These are phyloP conservation scores for Spisula subtruncata DNA, from an alignment of 2,888 invertebrate species.

Conservation along the genomic window DNA sequence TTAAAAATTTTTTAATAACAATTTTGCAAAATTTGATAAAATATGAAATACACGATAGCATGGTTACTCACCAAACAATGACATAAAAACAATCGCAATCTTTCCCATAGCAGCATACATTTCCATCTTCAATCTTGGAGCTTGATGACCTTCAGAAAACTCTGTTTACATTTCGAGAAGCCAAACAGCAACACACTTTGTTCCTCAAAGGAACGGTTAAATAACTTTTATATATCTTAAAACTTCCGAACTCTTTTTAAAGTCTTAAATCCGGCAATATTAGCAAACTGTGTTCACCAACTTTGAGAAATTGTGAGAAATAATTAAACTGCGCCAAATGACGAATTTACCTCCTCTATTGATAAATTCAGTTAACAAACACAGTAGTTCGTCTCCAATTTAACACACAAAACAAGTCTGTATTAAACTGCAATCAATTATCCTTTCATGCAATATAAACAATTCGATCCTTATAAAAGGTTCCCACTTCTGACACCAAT, in stretches of 20 bases:
- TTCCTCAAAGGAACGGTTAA: slow-evolving; percentile 10
- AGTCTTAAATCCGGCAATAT: neutral
- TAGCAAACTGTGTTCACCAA: neutral
- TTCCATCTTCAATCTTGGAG: slow-evolving; percentile 42
- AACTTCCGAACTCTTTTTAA: neutral
- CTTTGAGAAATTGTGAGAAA: no score
- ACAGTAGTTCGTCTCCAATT: no score
- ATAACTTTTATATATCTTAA: neutral
- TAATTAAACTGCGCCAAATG: no score
- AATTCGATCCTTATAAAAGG: neutral
- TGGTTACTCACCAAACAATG: slow-evolving; percentile 24
- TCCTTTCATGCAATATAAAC: neutral
- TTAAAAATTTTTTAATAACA: no score
- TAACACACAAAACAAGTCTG: no score
- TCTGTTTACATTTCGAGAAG: slow-evolving; percentile 16
- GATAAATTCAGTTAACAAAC: no score
- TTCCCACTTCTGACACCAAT: neutral
- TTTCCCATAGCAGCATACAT: slow-evolving; percentile 7
- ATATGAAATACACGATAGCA: no score
- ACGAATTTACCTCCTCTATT: no score
- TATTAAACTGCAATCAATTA: no score
- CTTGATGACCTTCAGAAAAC: neutral
- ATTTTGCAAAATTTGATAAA: no score
- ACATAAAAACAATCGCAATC: slow-evolving; percentile 22
- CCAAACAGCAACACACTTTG: neutral